These are phyloP conservation scores for Agrypnia vestita DNA, from an alignment of 1,140 invertebrate genomes.

Conservation along the genomic window DNA sequence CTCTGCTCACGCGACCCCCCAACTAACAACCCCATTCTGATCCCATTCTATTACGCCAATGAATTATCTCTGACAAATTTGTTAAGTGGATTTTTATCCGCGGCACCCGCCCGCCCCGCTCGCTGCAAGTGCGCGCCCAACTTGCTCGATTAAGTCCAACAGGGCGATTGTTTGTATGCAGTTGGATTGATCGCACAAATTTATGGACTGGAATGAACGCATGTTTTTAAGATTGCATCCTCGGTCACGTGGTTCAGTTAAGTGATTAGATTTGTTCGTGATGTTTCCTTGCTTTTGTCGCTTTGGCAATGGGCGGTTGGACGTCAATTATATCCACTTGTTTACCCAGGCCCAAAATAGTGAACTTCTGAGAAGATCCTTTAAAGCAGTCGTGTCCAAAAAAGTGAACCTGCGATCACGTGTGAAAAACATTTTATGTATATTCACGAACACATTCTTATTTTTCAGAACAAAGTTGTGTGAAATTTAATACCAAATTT, in stretches of 20 bases:
- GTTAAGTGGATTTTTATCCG: conserved; percentile 61
- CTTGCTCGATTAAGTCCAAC: conserved; percentile 56
- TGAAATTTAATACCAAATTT: no score
- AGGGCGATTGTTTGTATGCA: conserved; percentile 41
- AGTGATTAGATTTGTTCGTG: conserved; percentile 59
- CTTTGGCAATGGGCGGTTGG: no score
- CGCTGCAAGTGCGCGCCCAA: not conserved
- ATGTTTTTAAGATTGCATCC: conserved; percentile 49
- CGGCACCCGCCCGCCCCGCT: conserved; percentile 35
- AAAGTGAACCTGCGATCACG: no score
- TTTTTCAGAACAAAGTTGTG: no score
- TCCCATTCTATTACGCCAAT: conserved; percentile 55
- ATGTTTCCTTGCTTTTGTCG: conserved; percentile 28
- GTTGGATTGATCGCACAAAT: conserved; percentile 34
- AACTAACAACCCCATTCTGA: conserved; percentile 30
- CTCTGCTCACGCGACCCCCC: not conserved
- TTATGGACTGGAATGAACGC: conserved; percentile 46
- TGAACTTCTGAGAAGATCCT: no score
- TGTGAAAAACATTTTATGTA: no score
- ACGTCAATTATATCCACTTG: no score
- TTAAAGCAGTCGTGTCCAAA: no score
- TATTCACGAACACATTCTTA: no score
- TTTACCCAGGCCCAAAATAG: no score
- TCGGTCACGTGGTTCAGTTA: conserved; percentile 47
- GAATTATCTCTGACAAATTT: conserved; percentile 62